Base-by-base conservation (phyloP, 2,888 invertebrate species). In the Tetheella fluctuosa region DNA sequence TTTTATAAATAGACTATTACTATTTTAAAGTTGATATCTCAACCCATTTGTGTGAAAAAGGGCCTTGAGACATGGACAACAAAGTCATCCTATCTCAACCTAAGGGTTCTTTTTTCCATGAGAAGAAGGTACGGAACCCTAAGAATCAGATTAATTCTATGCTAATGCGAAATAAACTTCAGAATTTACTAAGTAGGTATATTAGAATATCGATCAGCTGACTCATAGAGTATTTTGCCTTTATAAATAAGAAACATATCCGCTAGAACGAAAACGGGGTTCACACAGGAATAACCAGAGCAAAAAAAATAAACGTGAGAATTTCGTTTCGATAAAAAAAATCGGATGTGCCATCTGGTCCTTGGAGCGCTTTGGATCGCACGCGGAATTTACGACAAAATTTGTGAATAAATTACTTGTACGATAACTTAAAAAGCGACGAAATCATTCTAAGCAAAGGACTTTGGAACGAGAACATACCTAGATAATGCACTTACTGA, bases 261-360 rank as follows among this genome's bases (percentile, higher is more conserved):
- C 8, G 10, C 30, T 8, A 30, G 54, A 30, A 17, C 30, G 20
- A 30, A 54, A 30, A 12, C 54, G 30, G 17, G 17, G 28, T 54
- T 54, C 54, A 54, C 54, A 55, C 23, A 55, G 34, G 30, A 54
- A 55, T 55, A 23, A 34, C 34, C 15, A 20, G 23, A 55, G 7
- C 59, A 54, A 63, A 42, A 62, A 59, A 70, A 71, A 73, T 67
- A 68, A 73, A 76, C 79, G 85, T 81, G 85, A 80, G 84, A 84
- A 80, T 72, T 80, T 74, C 66, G 68, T 70, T 76, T 67, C 62
- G 64, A 68, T 71, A 82, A 83, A 83, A 88, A 83, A 78, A 76
- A 69, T 80, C 79, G 79, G 77, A 84, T 79, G 71, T 73, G 68
- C 81, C 88, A 89, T 88, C 84, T 90, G 89, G 73, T 81, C 70